Conservation (phyloP, 2,888 invertebrate species). For the Tenthredo mesomela region DNA sequence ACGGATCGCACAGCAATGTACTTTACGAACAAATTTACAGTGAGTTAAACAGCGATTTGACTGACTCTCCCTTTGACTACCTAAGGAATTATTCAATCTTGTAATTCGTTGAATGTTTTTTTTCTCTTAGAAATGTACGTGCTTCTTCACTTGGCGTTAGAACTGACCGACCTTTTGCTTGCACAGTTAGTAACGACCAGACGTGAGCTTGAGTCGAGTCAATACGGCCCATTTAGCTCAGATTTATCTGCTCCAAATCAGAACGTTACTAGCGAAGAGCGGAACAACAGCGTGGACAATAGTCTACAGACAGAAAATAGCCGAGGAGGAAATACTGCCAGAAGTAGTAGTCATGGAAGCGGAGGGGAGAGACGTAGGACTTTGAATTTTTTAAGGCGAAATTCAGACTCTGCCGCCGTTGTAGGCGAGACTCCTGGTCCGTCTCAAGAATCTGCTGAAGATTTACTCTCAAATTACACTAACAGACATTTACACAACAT, state of each 20-base stretch:
- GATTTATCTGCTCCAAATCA: conserved; percentile 54
- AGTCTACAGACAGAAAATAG: conserved; percentile 56
- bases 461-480: conserved; percentile 54
- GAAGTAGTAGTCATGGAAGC: conserved; percentile 1
- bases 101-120: neutral
- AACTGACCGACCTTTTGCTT: conserved; percentile 78
- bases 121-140: conserved; percentile 66
- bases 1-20: conserved; percentile 65
- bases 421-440: conserved; percentile 17
- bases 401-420: conserved; percentile 27
- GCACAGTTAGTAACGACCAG: conserved; percentile 75
- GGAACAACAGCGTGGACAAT: conserved; percentile 54
- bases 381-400: conserved; percentile 29
- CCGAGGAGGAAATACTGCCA: conserved; percentile 30
- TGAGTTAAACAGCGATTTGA: conserved; percentile 59
- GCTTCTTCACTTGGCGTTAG: conserved; percentile 77
- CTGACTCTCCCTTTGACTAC: neutral
- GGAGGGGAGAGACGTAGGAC: conserved; percentile 17
- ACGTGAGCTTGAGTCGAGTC: conserved; percentile 75
- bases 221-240: conserved; percentile 57
- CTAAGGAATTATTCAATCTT: neutral
- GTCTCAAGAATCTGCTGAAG: conserved; percentile 40
- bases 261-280: conserved; percentile 2
- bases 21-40: conserved; percentile 71
- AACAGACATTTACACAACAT: conserved; percentile 55